Evolutionary conservation across 1,140 invertebrate genomes (phyloP), one percentile per base, ranked within the genome.

Genomic region (Conus ventricosus): DNA sequence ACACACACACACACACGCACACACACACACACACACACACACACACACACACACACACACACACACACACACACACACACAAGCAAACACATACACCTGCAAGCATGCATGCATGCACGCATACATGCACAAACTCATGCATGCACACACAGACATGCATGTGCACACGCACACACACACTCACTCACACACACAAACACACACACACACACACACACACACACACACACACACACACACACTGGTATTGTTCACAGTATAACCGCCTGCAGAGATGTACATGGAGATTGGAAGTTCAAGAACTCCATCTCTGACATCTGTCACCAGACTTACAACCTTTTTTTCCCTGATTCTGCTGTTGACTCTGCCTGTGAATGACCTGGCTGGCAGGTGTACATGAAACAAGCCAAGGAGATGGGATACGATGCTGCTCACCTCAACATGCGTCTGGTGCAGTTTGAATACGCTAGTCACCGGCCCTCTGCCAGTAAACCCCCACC

Each of bases 381-480:
- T 23, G 53, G 17, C 7, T 75, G 89, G 75, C 89, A 95, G 94
- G 91, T 95, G 20, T 95, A 95, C 90, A 91, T 90, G 86, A 90
- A 92, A 54, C 94, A 94, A 87, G 93, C 94, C 6, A 81, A 88
- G 23, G 93, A 94, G 25, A 91, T 95, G 92, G 93, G 94, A 5
- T 95, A 94, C 90, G 94, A 94, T 88, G 95, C 95, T 25, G 95
- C 90, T 85, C 95, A 95, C 89, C 89, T 95, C 90, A 94, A 92
- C 85, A 89, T 95, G 76, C 89, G 95, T 80, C 94, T 93, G 84
- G 93, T 95, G 39, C 94, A 95, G 91, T 95, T 95, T 93, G 95
- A 95, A 80, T 94, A 92, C 90, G 95, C 94, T 25, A 91, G 91
- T 54, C 92, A 88, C 89, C 95, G 94, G 85, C 94, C 94, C 67